Evolutionary conservation across 1,140 invertebrate species (phyloP), one percentile per base, ranked within the genome.

Genomic region (Sycophaga agraensis): DNA sequence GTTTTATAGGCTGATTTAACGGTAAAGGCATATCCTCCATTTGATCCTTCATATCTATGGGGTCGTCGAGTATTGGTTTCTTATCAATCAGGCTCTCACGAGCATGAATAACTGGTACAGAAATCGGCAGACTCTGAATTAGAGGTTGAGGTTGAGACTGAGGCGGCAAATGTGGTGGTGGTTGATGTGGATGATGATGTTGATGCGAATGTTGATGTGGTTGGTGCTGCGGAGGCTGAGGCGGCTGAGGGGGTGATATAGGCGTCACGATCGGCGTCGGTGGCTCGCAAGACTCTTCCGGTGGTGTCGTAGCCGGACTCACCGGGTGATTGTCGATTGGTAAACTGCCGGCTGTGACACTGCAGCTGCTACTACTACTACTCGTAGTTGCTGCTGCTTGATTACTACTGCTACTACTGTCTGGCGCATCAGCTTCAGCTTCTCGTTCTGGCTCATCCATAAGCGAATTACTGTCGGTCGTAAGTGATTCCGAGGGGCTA

Each of bases 401-500:
- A 70, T 77, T 85, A 83, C 70, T 83, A 40, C 9, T 55, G 8
- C 56, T 64, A 16, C 48, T 59, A 7, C 49, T 59, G 83, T 72
- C 84, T 7, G 66, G 57, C 75, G 79, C 73, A 77, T 66, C 84
- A 37, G 78, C 74, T 60, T 81, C 79, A 43, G 70, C 66, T 48
- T 81, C 79, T 3, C 79, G 69, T 69, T 91, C 89, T 8, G 82
- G 85, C 68, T 91, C 90, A 73, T 92, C 90, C 76, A 90, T 87
- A 24, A 89, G 85, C 19, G 89, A 87, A 66, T 89, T 90, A 55
- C 89, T 91, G 70, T 92, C 91, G 45, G 90, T 90, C 21, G 89
- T 91, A 43, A 91, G 82, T 70, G 90, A 92, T 73, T 90, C 89
- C 17, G 88, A 87, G 11, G 91, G 91, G 79, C 90, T 92, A 62